Evolutionary conservation across 2,888 invertebrate species (phyloP).

Genomic region (Sepioteuthis lessoniana): DNA sequence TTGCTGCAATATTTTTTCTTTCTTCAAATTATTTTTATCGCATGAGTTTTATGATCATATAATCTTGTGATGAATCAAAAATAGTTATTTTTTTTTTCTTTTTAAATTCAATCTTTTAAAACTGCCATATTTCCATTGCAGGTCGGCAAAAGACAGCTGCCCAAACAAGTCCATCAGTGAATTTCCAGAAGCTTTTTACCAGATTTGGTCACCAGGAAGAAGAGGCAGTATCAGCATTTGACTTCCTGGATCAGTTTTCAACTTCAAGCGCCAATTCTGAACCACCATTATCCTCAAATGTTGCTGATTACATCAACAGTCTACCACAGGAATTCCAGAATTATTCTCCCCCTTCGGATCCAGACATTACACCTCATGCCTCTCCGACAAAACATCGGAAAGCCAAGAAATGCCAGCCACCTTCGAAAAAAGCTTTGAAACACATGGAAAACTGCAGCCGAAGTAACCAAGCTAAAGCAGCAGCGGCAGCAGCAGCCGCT

Average conservation of each 20-base stretch:
- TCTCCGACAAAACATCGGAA: neutral
- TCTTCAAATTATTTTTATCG: too few relatives aligned
- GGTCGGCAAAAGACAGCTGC: neutral
- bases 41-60: neutral
- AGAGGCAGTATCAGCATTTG: conserved; percentile 67
- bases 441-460: conserved; percentile 34
- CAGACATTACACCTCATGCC: neutral
- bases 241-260: conserved; percentile 64
- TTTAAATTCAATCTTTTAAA: neutral
- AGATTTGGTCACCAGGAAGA: conserved; percentile 64
- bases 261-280: conserved; percentile 53
- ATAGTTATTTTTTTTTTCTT: neutral
- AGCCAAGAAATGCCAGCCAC: neutral
- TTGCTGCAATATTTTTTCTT: too few relatives aligned
- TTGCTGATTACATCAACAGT: neutral
- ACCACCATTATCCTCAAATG: neutral
- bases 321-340: neutral
- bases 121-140: neutral
- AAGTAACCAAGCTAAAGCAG: neutral
- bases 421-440: conserved; percentile 34
- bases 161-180: conserved; percentile 49
- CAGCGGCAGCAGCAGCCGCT: neutral
- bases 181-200: conserved; percentile 61
- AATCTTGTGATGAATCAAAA: neutral
- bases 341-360: neutral